Evolutionary conservation across 2,797 vertebrate species (phyloP).

Genomic region (Gymnothorax reevesii): DNA sequence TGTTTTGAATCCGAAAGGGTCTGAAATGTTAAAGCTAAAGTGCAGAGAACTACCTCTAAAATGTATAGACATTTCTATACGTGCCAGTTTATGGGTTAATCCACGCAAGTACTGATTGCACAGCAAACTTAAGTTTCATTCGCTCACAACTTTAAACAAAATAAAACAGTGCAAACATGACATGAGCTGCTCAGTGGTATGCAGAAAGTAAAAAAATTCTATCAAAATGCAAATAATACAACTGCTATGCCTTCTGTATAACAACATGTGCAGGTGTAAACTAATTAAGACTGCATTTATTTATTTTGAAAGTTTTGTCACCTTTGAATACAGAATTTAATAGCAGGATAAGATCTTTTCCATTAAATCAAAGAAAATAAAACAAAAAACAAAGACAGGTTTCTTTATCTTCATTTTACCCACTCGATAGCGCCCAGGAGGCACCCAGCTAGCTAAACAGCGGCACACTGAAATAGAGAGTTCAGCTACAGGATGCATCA

Average conservation of each 20-base stretch:
- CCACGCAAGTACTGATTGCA: no score
- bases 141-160: not conserved
- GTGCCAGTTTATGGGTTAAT: constrained; percentile 13
- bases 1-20: constrained; percentile 19
- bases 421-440: not conserved
- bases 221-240: constrained; percentile 9
- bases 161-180: constrained; percentile 19
- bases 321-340: constrained; percentile 5
- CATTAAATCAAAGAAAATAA: not conserved
- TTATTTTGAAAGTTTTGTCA: not conserved
- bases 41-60: constrained; percentile 18
- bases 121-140: not conserved
- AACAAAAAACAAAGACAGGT: not conserved
- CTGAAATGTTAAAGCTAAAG: constrained; percentile 29
- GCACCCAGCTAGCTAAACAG: not conserved
- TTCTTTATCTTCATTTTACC: not conserved
- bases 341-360: not conserved
- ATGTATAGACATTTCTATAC: constrained; percentile 17
- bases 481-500: not conserved
- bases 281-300: constrained; percentile 6
- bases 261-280: constrained; percentile 9
- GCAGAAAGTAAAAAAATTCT: constrained; percentile 6
- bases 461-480: not conserved
- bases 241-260: constrained; percentile 8
- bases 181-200: not conserved